Conservation (phyloP, 2,888 invertebrate species). For the Pachydiplax longipennis region DNA sequence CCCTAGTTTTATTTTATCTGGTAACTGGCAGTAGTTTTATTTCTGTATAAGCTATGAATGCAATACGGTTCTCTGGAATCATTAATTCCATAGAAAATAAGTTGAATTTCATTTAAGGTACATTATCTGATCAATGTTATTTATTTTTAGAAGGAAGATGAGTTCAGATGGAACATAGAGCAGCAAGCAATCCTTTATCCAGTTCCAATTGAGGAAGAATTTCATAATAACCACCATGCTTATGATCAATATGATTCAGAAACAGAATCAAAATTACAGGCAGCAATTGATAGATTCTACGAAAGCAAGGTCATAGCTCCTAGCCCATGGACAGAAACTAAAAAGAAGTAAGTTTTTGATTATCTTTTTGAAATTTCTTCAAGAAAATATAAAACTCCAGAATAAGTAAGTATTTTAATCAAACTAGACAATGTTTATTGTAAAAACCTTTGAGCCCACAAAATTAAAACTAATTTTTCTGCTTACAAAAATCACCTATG, state of each 20-base stretch:
- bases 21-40: background rate
- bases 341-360: background rate
- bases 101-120: background rate
- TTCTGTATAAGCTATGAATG: no score
- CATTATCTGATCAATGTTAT: background rate
- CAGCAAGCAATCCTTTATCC: conserved; percentile 73
- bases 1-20: no score
- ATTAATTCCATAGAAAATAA: background rate
- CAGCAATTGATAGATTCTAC: conserved; percentile 66
- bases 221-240: conserved; percentile 68
- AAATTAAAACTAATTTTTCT: background rate
- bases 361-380: no score
- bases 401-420: background rate
- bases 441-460: background rate
- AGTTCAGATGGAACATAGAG: conserved; percentile 75
- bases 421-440: background rate
- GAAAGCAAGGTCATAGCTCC: conserved; percentile 55
- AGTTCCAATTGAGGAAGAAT: conserved; percentile 69
- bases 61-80: no score
- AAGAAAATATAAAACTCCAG: background rate
- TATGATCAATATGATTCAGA: conserved; percentile 68
- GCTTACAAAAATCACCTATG: background rate
- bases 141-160: conserved; percentile 57
- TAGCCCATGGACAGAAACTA: conserved; percentile 12
- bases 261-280: conserved; percentile 70